A percentile compares a stretch with the other conserved stretches of the same genome.
phyloP scores from a whole-genome alignment of 2,113 vertebrate species.

The Damaliscus lunatus region DNA sequence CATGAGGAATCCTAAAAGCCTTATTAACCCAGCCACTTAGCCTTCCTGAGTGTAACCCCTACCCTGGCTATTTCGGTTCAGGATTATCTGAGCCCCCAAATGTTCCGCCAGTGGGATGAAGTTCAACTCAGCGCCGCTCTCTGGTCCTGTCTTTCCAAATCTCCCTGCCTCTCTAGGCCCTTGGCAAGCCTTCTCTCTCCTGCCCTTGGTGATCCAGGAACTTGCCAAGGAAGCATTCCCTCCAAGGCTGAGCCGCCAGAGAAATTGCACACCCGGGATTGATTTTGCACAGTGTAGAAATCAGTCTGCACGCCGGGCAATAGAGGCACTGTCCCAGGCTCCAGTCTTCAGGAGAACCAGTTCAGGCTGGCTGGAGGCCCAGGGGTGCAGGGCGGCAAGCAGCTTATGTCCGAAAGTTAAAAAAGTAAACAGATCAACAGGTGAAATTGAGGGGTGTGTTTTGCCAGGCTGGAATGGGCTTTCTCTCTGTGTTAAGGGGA shows the following conservation, averaged over 20 bases:
- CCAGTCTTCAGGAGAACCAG: neutral
- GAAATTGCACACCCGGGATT: neutral
- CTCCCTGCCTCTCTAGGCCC: neutral
- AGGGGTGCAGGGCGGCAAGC: neutral
- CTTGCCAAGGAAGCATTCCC: neutral
- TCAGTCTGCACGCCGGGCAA: neutral
- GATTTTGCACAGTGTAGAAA: neutral
- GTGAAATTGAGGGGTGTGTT: neutral
- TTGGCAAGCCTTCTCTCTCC: neutral
- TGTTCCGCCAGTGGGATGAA: neutral
- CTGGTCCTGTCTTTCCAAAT: neutral
- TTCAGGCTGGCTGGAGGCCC: neutral
- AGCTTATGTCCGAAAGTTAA: neutral
- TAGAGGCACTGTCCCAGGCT: neutral
- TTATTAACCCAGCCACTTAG: slow-evolving; percentile 63
- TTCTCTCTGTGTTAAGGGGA: neutral
- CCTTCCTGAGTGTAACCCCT: slow-evolving; percentile 38
- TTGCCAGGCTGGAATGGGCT: neutral
- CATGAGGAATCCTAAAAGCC: slow-evolving; percentile 59
- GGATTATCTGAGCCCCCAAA: neutral
- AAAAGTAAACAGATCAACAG: neutral
- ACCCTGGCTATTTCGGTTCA: slow-evolving; percentile 1
- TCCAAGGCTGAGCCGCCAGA: neutral
- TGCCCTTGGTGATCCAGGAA: neutral
- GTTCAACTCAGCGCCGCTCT: neutral